These are phyloP conservation scores for Semotilus atromaculatus DNA, from an alignment of 2,797 vertebrate species.

Conservation along the genomic window DNA sequence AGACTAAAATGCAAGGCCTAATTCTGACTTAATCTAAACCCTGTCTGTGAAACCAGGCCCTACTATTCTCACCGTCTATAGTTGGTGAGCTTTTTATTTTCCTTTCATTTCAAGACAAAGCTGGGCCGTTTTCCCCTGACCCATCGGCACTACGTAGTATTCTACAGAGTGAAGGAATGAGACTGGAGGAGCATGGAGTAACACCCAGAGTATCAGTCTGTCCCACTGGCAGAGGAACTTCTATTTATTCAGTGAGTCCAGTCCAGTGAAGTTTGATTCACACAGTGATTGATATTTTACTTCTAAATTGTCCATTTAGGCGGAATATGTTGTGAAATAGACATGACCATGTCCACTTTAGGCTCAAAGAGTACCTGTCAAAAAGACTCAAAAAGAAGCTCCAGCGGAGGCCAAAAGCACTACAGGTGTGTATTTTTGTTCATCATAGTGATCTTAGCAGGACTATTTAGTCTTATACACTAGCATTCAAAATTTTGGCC, in stretches of 20 bases:
- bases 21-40: too few relatives aligned
- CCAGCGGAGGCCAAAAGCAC: constrained; percentile 4
- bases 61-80: not conserved
- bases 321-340: not conserved
- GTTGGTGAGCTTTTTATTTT: not conserved
- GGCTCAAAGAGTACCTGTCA: constrained; percentile 57
- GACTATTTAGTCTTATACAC: not conserved
- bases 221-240: constrained; percentile 70
- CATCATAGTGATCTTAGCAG: not conserved
- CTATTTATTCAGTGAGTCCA: constrained; percentile 71
- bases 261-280: not conserved
- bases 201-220: constrained; percentile 64
- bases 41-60: too few relatives aligned
- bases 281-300: not conserved
- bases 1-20: too few relatives aligned
- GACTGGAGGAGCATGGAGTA: constrained; percentile 42
- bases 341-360: constrained; percentile 17
- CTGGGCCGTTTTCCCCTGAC: constrained; percentile 70
- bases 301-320: not conserved
- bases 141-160: constrained; percentile 67
- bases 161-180: constrained; percentile 72
- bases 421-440: constrained; percentile 18
- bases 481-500: not conserved
- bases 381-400: constrained; percentile 38
- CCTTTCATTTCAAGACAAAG: constrained; percentile 45